These are phyloP conservation scores for Sminthurides bifidus DNA, from an alignment of 1,140 invertebrate species.

Conservation along the genomic window DNA sequence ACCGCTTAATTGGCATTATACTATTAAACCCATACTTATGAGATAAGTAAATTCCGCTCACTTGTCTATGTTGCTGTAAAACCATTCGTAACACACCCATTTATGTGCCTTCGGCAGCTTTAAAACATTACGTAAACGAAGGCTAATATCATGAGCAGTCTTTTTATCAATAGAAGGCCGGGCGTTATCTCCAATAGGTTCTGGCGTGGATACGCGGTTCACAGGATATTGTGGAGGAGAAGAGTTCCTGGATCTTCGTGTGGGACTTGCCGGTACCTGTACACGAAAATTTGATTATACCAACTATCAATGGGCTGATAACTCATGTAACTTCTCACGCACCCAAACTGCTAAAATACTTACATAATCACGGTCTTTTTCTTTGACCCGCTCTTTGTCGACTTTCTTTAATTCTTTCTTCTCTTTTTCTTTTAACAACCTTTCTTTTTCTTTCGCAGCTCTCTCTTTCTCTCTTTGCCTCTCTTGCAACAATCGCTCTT, in stretches of 20 bases:
- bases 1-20: constrained; percentile 16
- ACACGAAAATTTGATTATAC: too few relatives aligned
- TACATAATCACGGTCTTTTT: constrained; percentile 14
- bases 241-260: constrained; percentile 8
- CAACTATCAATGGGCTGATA: too few relatives aligned
- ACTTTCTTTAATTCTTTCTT: constrained; percentile 8
- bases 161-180: constrained; percentile 45
- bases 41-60: constrained; percentile 38
- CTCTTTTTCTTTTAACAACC: constrained; percentile 5
- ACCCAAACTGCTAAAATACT: background rate
- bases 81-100: constrained; percentile 99
- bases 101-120: constrained; percentile 97
- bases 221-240: constrained; percentile 3
- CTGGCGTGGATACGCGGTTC: constrained; percentile 1
- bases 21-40: background rate
- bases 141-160: constrained; percentile 76
- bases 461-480: constrained; percentile 9
- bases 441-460: constrained; percentile 11
- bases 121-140: constrained; percentile 83
- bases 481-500: constrained; percentile 1
- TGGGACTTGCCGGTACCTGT: constrained; percentile 1
- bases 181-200: background rate
- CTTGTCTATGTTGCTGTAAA: constrained; percentile 94
- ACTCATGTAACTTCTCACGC: too few relatives aligned
- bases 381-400: background rate